Percentiles rank a stretch among this genome's conserved stretches.
Conservation (phyloP, 2,888 invertebrate species). For the Agrochola circellaris region DNA sequence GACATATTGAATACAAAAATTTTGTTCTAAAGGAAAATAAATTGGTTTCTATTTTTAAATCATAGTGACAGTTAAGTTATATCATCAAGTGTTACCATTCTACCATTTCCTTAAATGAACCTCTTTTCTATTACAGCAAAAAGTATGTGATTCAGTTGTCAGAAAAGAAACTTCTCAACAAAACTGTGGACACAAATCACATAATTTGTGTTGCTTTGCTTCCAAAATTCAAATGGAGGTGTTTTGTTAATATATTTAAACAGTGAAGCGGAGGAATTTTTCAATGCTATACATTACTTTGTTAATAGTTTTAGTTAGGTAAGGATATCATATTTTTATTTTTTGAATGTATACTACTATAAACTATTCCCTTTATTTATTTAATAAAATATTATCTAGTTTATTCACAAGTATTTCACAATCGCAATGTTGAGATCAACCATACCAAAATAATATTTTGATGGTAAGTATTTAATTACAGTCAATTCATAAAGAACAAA, state of each 20-base stretch:
- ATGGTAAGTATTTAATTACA: neutral
- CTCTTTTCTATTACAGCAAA: slow-evolving; percentile 27
- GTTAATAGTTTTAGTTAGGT: too few relatives aligned
- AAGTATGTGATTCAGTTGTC: slow-evolving; percentile 13
- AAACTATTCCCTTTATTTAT: too few relatives aligned
- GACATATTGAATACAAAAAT: slow-evolving; percentile 84
- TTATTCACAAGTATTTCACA: slow-evolving; percentile 1
- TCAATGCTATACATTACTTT: too few relatives aligned
- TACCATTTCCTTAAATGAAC: slow-evolving; percentile 10
- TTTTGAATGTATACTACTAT: too few relatives aligned
- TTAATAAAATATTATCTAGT: neutral
- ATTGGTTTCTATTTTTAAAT: slow-evolving; percentile 81
- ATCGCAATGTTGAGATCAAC: neutral
- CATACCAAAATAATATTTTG: neutral
- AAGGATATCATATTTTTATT: too few relatives aligned
- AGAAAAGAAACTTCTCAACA: neutral
- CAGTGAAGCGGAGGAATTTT: too few relatives aligned
- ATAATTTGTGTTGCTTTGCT: neutral
- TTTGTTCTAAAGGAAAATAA: slow-evolving; percentile 76
- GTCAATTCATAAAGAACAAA: neutral
- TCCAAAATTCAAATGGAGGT: neutral
- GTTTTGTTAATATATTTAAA: neutral
- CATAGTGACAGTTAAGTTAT: slow-evolving; percentile 60
- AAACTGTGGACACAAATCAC: neutral
- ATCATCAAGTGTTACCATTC: slow-evolving; percentile 56